Conservation (phyloP, 2,113 vertebrate species). For the Ptilonorhynchus violaceus region DNA sequence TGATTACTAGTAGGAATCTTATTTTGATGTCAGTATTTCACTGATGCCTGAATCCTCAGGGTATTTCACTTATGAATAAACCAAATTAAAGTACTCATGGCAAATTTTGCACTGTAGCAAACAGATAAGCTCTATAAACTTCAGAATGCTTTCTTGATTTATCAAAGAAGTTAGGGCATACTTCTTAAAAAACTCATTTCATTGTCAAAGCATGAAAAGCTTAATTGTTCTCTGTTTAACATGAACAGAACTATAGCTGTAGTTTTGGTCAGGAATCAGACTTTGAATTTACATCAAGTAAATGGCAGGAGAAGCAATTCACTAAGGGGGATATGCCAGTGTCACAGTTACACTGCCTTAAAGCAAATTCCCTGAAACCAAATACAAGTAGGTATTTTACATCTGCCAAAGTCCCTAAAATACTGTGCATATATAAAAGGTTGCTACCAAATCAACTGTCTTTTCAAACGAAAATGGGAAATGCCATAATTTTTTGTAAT, state of each 20-base stretch:
- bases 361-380: background rate
- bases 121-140: background rate
- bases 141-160: background rate
- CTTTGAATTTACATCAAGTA: background rate
- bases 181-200: background rate
- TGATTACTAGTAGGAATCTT: background rate
- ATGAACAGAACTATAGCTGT: background rate
- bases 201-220: background rate
- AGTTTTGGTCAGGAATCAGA: background rate
- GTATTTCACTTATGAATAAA: background rate
- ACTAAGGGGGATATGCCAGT: background rate
- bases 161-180: background rate
- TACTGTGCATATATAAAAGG: background rate
- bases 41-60: background rate
- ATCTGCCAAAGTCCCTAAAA: background rate
- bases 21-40: background rate
- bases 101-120: background rate
- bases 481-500: background rate
- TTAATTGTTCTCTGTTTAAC: background rate
- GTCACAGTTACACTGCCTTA: background rate
- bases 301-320: background rate
- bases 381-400: background rate
- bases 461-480: background rate
- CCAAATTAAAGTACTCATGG: background rate
- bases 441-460: background rate